Conservation (phyloP, 2,888 invertebrate species). For the Pyrrhia umbra region DNA sequence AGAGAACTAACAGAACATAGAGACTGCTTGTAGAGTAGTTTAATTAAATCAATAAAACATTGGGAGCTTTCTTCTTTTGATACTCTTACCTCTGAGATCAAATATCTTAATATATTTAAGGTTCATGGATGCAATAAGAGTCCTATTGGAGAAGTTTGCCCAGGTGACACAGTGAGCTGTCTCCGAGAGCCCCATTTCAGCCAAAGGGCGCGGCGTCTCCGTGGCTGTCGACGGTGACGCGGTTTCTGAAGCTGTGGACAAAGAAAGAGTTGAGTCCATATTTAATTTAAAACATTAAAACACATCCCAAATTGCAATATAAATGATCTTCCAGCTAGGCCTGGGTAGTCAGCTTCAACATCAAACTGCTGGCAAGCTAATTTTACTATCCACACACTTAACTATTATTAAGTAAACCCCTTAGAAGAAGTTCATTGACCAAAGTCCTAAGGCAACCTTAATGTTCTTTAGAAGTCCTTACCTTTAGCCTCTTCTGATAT, state of each 20-base stretch:
- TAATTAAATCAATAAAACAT: background rate
- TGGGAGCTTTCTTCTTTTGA: too few species aligned
- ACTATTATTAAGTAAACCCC: too few species aligned
- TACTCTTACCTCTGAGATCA: constrained; percentile 94
- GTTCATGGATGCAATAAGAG: constrained; percentile 97
- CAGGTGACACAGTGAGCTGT: constrained; percentile 96
- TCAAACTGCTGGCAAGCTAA: too few species aligned
- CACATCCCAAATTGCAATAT: too few species aligned
- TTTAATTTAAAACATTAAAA: too few species aligned
- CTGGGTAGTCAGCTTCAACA: too few species aligned
- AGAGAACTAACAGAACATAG: too few species aligned
- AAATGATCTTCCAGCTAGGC: too few species aligned
- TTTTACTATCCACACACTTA: too few species aligned
- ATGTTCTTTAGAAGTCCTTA: constrained; percentile 43
- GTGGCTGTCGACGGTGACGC: constrained; percentile 76
- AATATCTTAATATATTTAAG: constrained; percentile 96
- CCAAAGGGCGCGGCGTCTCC: constrained; percentile 91
- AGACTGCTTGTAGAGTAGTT: too few species aligned
- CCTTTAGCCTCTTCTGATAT: constrained; percentile 73
- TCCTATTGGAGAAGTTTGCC: constrained; percentile 93
- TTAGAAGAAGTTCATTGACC: too few species aligned
- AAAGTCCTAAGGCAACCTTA: too few species aligned
- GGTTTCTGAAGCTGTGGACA: constrained; percentile 57
- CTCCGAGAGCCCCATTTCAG: constrained; percentile 96
- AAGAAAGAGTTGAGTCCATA: background rate